Evolutionary conservation across 2,888 invertebrate species (phyloP), one percentile per base, ranked within the genome.

Genomic region (Eremobia ochroleuca): DNA sequence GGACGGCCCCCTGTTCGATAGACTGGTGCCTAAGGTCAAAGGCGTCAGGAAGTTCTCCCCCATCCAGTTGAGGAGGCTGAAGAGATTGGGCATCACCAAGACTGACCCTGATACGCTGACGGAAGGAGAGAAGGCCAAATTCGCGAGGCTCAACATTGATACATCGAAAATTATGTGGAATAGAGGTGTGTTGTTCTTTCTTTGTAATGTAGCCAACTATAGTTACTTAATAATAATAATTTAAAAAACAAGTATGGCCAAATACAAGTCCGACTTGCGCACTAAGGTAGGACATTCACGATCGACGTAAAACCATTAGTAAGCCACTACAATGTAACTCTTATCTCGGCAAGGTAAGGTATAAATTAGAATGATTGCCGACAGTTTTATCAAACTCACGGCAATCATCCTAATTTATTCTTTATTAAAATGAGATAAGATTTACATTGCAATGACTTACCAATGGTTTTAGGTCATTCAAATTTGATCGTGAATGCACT

Each of bases 121-220:
- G 0, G 94, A 96, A 0, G 98, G 99, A 66, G 99, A 99, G 96
- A 97, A 97, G 73, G 96, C 95, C 0, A 97, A 96, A 89, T 99
- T 99, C 95, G 98, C 98, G 0, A 97, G 99, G 77, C 97, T 99
- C 61, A 98, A 99, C 93, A 99, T 99, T 88, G 99, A 99, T 94
- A 97, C 98, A 0, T 96, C 97, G 0, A 98, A 99, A 49, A 98
- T 99, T 83, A 98, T 99, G 90, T 99, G 99, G 99, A 98, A 98
- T 80, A 98, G 99, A 97, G 98, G 98, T 98, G 91, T 25, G 25
- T 52, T 55, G 11, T 5, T 0, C 5, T 52, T 34, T 52, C 31
- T 52, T 34, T 46, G 21, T 43, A 4, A 28, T 46, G 21, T 43
- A 4, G 21, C 13, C 5, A 65, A 21, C 4, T 64, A 49, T 46